A percentile compares a stretch with the other conserved stretches of the same genome.
Evolutionary conservation across 2,797 vertebrate species (phyloP).

Genomic region (Chloroceryle inda): DNA sequence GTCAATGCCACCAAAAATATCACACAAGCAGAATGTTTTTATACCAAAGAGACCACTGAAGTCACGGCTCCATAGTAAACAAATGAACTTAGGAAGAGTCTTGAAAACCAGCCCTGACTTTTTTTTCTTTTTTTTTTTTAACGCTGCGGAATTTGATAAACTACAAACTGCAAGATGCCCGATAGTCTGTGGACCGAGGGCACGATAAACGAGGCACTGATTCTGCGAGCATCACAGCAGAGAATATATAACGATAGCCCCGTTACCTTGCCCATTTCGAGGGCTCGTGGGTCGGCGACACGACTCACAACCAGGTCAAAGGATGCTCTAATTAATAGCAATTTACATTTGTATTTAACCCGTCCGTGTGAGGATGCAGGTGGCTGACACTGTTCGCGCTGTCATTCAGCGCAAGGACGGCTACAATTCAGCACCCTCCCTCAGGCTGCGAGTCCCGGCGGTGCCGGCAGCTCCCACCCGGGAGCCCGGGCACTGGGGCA

Average conservation of each 20-base stretch:
- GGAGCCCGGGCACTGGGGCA: background rate
- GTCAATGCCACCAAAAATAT: slow-evolving; percentile 57
- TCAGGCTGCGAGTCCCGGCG: background rate
- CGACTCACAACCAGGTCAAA: background rate
- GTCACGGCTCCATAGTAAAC: slow-evolving; percentile 40
- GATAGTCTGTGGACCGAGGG: background rate
- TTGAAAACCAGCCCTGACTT: background rate
- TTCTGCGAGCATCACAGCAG: background rate
- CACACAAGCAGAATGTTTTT: slow-evolving; percentile 13
- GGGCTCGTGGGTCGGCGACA: slow-evolving; percentile 18
- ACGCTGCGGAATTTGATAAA: background rate
- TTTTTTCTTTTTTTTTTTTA: background rate
- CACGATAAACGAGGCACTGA: background rate
- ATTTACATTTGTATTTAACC: background rate
- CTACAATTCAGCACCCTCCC: background rate
- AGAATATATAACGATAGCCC: background rate
- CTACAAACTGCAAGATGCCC: background rate
- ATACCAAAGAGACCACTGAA: slow-evolving; percentile 9
- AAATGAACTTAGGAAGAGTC: background rate
- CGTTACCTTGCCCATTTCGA: background rate
- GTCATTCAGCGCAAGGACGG: background rate
- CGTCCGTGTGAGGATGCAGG: background rate
- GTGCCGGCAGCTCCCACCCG: background rate
- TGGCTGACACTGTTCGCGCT: background rate
- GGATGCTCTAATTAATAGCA: background rate